Evolutionary conservation across 2,113 vertebrate species (phyloP), one percentile per base, ranked within the genome.

Genomic region (Alligator sinensis): DNA sequence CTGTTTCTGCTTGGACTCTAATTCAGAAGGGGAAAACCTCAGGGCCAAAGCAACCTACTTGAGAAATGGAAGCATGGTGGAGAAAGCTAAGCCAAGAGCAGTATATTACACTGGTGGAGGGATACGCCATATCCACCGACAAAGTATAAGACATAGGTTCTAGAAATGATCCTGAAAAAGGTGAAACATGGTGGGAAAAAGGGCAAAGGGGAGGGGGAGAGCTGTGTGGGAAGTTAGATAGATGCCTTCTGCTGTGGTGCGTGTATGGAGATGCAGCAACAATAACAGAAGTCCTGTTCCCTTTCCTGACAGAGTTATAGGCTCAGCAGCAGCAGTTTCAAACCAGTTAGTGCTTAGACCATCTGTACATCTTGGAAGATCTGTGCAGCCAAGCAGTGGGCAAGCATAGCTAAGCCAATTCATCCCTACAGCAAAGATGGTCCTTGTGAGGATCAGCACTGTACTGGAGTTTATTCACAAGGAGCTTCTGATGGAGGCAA

Each of bases 91-190:
- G 5, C 57, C 72, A 2, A 18, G 27, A 11, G 47, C 28, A 70
- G 4, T 17, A 24, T 34, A 4, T 59, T 55, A 70, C 15, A 89
- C 47, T 47, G 47, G 47, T 9, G 47, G 47, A 47, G 47, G 47
- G 47, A 47, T 47, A 47, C 59, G 6, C 3, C 3, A 0, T 8
- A 11, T 27, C 27, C 10, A 13, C 4, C 0, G 0, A 47, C 47
- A 47, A 47, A 25, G 13, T 11, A 28, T 14, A 10, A 75, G 19
- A 15, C 10, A 58, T 34, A 59, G 34, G 27, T n/a, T 60, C 11
- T 10, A 18, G 1, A 9, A 87, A 4, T 62, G 10, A 66, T 17
- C 9, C 34, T 80, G 84, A 57, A 89, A 92, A 4, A 21, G 68
- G 80, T 84, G n/a, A 54, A 18, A 18, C 15, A 21, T 25, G 21